These are phyloP conservation scores for Megatriorchis doriae DNA, from an alignment of 2,113 vertebrate species.

Conservation along the genomic window DNA sequence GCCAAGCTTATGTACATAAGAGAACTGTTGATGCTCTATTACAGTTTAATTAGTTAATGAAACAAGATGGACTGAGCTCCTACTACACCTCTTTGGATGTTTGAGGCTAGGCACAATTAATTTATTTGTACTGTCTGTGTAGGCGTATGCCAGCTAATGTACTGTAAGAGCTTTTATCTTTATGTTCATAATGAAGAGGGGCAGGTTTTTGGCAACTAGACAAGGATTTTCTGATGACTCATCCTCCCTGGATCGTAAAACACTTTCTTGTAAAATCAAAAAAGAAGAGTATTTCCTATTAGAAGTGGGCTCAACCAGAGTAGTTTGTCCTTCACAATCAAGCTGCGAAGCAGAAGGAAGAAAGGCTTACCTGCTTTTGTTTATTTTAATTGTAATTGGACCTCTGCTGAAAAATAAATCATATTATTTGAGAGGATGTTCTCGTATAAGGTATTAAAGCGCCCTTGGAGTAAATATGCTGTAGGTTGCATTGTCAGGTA, in stretches of 20 bases:
- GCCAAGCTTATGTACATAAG: background rate
- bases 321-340: slow-evolving; percentile 20
- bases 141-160: slow-evolving; percentile 77
- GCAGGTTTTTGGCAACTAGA: slow-evolving; percentile 71
- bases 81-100: slow-evolving; percentile 70
- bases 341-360: background rate
- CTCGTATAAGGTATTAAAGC: background rate
- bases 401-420: background rate
- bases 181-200: slow-evolving; percentile 77
- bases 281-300: slow-evolving; percentile 47
- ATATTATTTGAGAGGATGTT: background rate
- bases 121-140: slow-evolving; percentile 78
- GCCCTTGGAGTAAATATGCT: background rate
- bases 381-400: background rate
- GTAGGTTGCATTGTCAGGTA: background rate
- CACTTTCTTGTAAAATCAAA: slow-evolving; percentile 72
- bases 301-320: slow-evolving; percentile 27
- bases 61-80: slow-evolving; percentile 68
- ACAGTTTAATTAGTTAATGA: slow-evolving; percentile 80
- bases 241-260: slow-evolving; percentile 63
- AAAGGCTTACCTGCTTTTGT: background rate
- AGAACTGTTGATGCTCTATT: slow-evolving; percentile 63
- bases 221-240: slow-evolving; percentile 74
- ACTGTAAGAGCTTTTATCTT: slow-evolving; percentile 79
- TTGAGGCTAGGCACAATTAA: slow-evolving; percentile 79